phyloP scores from a whole-genome alignment of 2,888 invertebrate species.

The Scotopteryx bipunctaria region DNA sequence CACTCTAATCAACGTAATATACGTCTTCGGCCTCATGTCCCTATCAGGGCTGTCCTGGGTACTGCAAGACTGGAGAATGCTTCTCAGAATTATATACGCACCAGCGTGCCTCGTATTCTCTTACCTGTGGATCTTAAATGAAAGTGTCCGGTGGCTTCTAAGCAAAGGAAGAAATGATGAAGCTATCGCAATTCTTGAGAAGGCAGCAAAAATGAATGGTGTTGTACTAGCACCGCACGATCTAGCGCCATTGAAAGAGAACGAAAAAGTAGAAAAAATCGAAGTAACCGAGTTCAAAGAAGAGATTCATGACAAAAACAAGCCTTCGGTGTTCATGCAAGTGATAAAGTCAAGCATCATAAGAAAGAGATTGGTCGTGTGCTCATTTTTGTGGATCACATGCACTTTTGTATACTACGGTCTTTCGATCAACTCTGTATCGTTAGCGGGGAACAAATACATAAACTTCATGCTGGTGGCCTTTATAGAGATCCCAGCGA shows the following conservation, averaged over 20 bases:
- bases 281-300: constrained; percentile 34
- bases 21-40: constrained; percentile 87
- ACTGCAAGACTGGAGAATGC: constrained; percentile 87
- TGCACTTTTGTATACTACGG: constrained; percentile 93
- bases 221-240: constrained; percentile 71
- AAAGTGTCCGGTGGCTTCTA: constrained; percentile 90
- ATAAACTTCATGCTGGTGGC: constrained; percentile 87
- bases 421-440: constrained; percentile 89
- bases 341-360: constrained; percentile 83
- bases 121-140: constrained; percentile 88
- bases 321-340: constrained; percentile 59
- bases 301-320: constrained; percentile 34
- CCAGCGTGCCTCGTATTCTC: constrained; percentile 87
- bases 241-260: constrained; percentile 61
- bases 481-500: constrained; percentile 89
- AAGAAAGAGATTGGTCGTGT: constrained; percentile 82
- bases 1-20: constrained; percentile 87
- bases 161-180: constrained; percentile 86
- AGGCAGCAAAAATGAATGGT: constrained; percentile 86
- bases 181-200: constrained; percentile 85
- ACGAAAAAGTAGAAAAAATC: constrained; percentile 44
- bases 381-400: constrained; percentile 90
- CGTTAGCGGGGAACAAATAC: constrained; percentile 89
- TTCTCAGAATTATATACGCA: constrained; percentile 86
- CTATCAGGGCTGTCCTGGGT: constrained; percentile 87